Evolutionary conservation across 1,140 invertebrate genomes (phyloP).

Genomic region (Antheraea pernyi): DNA sequence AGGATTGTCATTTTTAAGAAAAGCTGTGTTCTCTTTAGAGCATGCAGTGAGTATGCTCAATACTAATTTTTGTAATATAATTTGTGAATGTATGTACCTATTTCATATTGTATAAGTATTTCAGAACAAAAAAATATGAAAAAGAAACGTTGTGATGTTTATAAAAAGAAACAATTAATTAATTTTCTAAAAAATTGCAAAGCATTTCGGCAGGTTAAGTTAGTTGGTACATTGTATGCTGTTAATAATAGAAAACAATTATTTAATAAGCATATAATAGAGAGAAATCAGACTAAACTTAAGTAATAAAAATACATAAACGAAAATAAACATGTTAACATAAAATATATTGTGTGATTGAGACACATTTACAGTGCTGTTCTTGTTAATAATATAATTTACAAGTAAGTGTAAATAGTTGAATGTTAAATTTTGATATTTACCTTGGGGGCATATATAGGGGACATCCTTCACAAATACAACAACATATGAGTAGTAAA

Average conservation of each 20-base stretch:
- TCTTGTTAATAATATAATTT: background rate
- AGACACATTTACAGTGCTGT: background rate
- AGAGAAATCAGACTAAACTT: background rate
- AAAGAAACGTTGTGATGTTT: background rate
- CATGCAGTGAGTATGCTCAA: constrained; percentile 9
- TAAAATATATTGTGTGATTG: background rate
- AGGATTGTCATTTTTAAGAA: background rate
- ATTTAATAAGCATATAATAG: background rate
- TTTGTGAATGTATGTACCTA: background rate
- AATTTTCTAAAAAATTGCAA: background rate
- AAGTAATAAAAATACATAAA: background rate
- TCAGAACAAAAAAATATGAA: background rate
- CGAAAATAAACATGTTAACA: background rate
- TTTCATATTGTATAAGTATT: no score
- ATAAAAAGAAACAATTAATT: constrained; percentile 7
- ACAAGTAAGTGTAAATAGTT: background rate
- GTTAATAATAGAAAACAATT: background rate
- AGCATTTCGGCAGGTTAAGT: background rate
- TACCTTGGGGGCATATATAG: constrained; percentile 88
- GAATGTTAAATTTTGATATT: constrained; percentile 28
- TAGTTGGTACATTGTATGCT: constrained; percentile 5
- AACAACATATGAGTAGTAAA: constrained; percentile 86
- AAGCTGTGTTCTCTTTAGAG: background rate
- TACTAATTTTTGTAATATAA: background rate
- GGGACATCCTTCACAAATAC: constrained; percentile 89